These are phyloP conservation scores for Eretmochelys imbricata DNA, from an alignment of 2,113 vertebrate species.

Conservation along the genomic window DNA sequence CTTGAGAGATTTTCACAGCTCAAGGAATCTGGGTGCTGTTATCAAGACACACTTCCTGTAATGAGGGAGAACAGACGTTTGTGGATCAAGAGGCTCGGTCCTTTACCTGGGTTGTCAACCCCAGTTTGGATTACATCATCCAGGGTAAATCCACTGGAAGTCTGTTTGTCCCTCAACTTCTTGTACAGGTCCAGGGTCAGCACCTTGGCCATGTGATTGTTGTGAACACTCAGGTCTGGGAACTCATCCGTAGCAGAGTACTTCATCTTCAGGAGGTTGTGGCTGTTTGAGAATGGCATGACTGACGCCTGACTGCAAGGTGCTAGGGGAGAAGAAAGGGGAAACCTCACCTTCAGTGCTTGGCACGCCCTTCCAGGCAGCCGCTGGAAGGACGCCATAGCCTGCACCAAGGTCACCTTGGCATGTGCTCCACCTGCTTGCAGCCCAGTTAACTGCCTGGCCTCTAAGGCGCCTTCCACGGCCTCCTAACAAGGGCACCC, in stretches of 20 bases:
- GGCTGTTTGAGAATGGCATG: slow-evolving; percentile 98
- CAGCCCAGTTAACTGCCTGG: background rate
- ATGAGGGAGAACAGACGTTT: slow-evolving; percentile 68
- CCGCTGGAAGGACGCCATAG: background rate
- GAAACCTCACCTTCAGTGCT: slow-evolving; percentile 36
- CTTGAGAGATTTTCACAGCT: background rate
- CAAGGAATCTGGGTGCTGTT: slow-evolving; percentile 17
- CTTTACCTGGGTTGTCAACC: slow-evolving; percentile 95
- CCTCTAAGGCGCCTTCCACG: background rate
- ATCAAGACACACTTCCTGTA: slow-evolving; percentile 74
- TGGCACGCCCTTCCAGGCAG: background rate
- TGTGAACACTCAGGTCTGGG: slow-evolving; percentile 92
- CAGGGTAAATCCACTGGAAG: slow-evolving; percentile 90
- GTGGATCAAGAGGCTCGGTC: slow-evolving; percentile 4
- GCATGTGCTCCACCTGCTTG: background rate
- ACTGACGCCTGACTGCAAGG: slow-evolving; percentile 78
- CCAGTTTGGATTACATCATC: slow-evolving; percentile 96
- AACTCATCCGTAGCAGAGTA: slow-evolving; percentile 82
- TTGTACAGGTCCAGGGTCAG: slow-evolving; percentile 88
- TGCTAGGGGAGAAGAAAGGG: slow-evolving; percentile 54
- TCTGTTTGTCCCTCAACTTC: slow-evolving; percentile 86
- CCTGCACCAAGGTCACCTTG: slow-evolving; percentile 72
- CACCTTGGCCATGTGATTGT: slow-evolving; percentile 96
- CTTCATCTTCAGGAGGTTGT: slow-evolving; percentile 91
- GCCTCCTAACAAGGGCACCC: background rate